Base-by-base conservation (phyloP, 2,797 vertebrate genomes). In the Etheostoma perlongum region DNA sequence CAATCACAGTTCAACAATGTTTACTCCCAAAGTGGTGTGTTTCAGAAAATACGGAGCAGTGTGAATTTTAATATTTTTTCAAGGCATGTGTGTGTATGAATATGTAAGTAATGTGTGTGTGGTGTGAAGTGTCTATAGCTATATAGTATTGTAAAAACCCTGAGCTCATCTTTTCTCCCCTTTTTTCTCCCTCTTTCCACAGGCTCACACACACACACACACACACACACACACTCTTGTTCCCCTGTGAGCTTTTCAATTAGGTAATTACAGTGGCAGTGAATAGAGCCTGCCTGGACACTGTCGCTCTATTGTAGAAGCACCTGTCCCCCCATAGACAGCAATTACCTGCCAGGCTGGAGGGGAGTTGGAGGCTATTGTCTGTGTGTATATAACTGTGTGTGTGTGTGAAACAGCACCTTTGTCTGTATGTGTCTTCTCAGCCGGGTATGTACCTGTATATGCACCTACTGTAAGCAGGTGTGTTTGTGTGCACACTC, bases 191-290 rank as follows among this genome's bases (percentile, higher is more conserved):
- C 33, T 9, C 33, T 36, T 9, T 36, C 33, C 27, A 3, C 27
- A 27, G 4, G 27, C 27, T 27, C 33, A 8, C 33, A 8, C 33
- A 33, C 33, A 33, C 33, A 33, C 33, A 33, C 33, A 33, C 33
- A 33, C 33, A 33, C 30, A 52, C 79, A 68, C 58, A 55, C 69
- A 54, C 70, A 48, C 72, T 1, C 69, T 12, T 62, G 64, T 66
- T 73, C 82, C 90, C 85, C 87, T 81, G 88, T 72, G 76, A 88
- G 92, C 85, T 91, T 94, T 95, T 94, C 92, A 94, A 93, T 95
- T 94, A 94, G 91, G 88, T 94, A 94, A 95, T 94, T 93, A 93
- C 91, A 90, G 86, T 87, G 85, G 87, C 72, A 68, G 82, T 92
- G 92, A 94, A 94, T 91, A 75, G 91, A 93, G 89, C 70, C 85